Evolutionary conservation across 2,888 invertebrate genomes (phyloP), one percentile per base, ranked within the genome.

Genomic region (Drosophila seclusa): DNA sequence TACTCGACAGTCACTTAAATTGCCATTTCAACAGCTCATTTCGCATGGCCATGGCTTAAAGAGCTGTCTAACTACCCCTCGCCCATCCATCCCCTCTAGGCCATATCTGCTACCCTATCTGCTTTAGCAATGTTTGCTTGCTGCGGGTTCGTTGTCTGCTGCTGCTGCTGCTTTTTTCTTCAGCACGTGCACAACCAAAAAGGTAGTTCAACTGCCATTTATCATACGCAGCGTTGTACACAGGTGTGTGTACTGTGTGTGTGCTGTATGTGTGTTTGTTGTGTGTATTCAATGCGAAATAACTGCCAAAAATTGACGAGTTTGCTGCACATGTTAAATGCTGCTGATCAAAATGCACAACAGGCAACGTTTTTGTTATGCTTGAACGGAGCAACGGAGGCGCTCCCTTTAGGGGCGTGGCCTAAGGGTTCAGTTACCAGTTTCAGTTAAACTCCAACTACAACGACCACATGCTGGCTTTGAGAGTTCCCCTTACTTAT

Each of bases 1-100:
- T 66, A 34, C 72, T 89, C 73, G 84, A 87, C 88, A 87, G 88
- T 89, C 87, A 89, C 87, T 87, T 87, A 78, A 90, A 86, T 87
- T 86, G 87, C 90, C 87, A 89, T 90, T 89, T 90, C 89, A 86
- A 83, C 90, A 90, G 91, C 89, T 91, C 87, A 86, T 90, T 89
- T 91, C 82, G 83, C 82, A 83, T 91, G 84, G 88, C 79, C 68
- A 57, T 42, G 87, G 65, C 76, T 76, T 81, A 74, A 74, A 81
- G 74, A 61, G 64, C 45, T n/a, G 38, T 27, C 57, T 32, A 45
- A 27, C 57, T 10, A 7, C 2, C 18, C 29, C 54, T 29, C 5
- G 5, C 18, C 13, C 31, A 4, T 27, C 38, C n/a, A 42, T 2
- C 36, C 34, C 52, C 53, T 32, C 52, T 13, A 8, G 21, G 1